phyloP scores from a whole-genome alignment of 2,888 invertebrate species.

The Pteria penguin region DNA sequence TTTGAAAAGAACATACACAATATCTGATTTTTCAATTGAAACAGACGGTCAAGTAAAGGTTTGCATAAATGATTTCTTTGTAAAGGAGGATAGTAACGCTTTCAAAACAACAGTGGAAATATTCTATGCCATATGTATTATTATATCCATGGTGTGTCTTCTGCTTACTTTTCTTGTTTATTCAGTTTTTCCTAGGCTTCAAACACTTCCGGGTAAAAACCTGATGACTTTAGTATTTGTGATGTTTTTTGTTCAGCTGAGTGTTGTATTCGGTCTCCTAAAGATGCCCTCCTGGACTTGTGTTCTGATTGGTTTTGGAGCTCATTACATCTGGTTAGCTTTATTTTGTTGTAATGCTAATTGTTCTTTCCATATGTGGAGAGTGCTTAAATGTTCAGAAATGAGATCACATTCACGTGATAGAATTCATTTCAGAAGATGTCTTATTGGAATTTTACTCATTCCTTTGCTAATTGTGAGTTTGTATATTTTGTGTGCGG shows the following conservation, averaged over 20 bases:
- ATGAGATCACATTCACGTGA: neutral
- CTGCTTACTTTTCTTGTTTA: neutral
- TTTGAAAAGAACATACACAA: neutral
- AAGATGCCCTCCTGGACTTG: neutral
- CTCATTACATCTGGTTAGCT: neutral
- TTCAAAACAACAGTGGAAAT: neutral
- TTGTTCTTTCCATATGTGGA: neutral
- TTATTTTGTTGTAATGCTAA: neutral
- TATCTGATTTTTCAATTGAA: neutral
- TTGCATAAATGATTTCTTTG: neutral
- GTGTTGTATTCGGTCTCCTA: neutral
- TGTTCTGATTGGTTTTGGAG: neutral
- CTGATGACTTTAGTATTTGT: conserved; percentile 1
- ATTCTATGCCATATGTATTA: neutral
- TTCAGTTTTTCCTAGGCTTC: neutral
- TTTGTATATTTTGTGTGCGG: neutral
- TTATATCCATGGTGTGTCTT: conserved; percentile 3
- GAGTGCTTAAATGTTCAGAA: neutral
- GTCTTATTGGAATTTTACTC: neutral
- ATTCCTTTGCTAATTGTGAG: neutral
- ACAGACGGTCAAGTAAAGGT: neutral
- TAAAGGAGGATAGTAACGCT: neutral
- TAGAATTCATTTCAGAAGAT: neutral
- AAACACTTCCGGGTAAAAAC: conserved; percentile 10
- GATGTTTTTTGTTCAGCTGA: conserved; percentile 2